A percentile compares a stretch with the other conserved stretches of the same genome.
These are phyloP conservation scores for Drosophila nr. perissopoda DNA, from an alignment of 2,888 invertebrate species.

Conservation along the genomic window DNA sequence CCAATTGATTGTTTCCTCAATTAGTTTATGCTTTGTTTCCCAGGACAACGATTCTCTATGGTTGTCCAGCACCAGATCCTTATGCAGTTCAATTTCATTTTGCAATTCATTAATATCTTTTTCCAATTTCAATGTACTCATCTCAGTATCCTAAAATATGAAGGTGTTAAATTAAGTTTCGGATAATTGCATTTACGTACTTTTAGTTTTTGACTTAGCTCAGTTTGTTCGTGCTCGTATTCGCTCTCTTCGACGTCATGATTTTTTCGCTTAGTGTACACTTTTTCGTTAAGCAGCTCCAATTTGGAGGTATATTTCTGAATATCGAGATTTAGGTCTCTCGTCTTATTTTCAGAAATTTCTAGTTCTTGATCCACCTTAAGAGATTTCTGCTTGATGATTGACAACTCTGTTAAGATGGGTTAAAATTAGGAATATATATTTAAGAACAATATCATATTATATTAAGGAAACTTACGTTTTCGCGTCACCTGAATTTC, in stretches of 20 bases:
- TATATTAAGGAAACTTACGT: slow-evolving; percentile 86
- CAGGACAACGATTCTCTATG: slow-evolving; percentile 91
- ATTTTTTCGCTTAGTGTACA: slow-evolving; percentile 86
- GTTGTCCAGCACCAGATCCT: slow-evolving; percentile 87
- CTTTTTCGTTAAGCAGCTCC: slow-evolving; percentile 86
- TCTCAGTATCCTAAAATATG: slow-evolving; percentile 88
- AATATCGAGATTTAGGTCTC: slow-evolving; percentile 87
- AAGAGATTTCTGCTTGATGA: slow-evolving; percentile 91
- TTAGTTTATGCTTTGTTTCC: slow-evolving; percentile 92
- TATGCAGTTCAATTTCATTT: slow-evolving; percentile 87
- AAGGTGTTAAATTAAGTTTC: neutral
- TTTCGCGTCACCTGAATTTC: slow-evolving; percentile 90
- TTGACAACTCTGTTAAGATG: slow-evolving; percentile 77
- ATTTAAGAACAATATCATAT: neutral
- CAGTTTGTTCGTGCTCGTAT: slow-evolving; percentile 86
- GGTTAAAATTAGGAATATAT: neutral
- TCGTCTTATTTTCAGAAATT: slow-evolving; percentile 86
- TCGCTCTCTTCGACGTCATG: slow-evolving; percentile 86
- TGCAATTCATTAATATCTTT: slow-evolving; percentile 89
- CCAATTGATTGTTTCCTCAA: slow-evolving; percentile 89
- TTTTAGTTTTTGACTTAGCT: slow-evolving; percentile 86
- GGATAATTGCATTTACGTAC: slow-evolving; percentile 65
- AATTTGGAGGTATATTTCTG: slow-evolving; percentile 88
- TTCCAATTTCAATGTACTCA: slow-evolving; percentile 88
- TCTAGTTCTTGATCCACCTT: slow-evolving; percentile 89